Base-by-base conservation (phyloP, 64 coral and sea anemone genomes). In the Pachyseris speciosa region DNA sequence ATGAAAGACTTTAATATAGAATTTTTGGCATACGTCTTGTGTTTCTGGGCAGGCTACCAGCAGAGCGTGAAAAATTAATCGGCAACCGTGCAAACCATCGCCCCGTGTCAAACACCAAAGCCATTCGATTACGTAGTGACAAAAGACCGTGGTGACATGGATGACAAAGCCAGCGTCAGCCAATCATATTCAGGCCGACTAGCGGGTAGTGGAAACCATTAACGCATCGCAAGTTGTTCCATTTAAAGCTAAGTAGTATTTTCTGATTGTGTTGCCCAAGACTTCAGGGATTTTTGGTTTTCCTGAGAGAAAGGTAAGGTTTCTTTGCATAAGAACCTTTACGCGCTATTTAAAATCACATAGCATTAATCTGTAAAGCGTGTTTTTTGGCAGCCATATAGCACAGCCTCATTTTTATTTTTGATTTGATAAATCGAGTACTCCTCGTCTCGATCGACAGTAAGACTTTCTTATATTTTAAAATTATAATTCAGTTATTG, bases 231-330 rank as follows among this genome's bases (percentile, higher is more conserved):
- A 81, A 81, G 29, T 17, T 61, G 15, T 81, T 60, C 77, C 77
- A 81, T 81, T 81, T 81, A 81, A 81, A 81, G 77, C 77, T 61
- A 81, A 81, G 52, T 39, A 81, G 77, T 32, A 53, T 61, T 63
- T 81, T 81, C 77, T 81, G 77, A 81, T 81, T 53, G 77, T 81
- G 77, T 81, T 81, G 55, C 77, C 77, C 77, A 27, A 81, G 77
- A 33, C 37, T 61, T 81, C 77, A 81, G 77, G 77, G 77, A 61
- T 81, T 81, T 81, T 58, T 61, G 77, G 77, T 61, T 81, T 81
- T 81, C 77, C 77, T 81, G 77, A 81, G 49, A 81, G 53, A 81
- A 81, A 60, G 77, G 77, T 81, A 63, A 22, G 77, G 5, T 12
- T 12, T 4, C 10, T 74, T 37, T 51, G 11, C 41, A 28, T 55